Percentiles rank a stretch among this genome's conserved stretches.
Evolutionary conservation across 2,888 invertebrate genomes (phyloP).

Genomic region (Synanthedon myopaeformis): DNA sequence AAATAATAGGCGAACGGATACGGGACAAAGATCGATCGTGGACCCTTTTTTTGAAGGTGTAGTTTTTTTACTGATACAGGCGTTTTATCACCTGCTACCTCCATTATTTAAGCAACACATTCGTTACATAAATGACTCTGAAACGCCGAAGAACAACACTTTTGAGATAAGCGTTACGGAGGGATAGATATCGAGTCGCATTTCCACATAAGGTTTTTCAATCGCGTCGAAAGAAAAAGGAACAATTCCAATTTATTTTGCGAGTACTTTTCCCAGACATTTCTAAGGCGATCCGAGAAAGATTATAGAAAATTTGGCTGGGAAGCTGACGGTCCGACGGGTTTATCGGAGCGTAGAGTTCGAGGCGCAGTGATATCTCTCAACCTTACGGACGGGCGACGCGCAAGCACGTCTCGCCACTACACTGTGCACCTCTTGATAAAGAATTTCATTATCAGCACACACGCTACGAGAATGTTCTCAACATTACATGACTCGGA

Average conservation of each 20-base stretch:
- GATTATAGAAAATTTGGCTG: constrained; percentile 1
- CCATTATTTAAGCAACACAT: background rate
- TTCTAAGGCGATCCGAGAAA: constrained; percentile 39
- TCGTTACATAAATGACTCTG: constrained; percentile 5
- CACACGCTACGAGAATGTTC: constrained; percentile 34
- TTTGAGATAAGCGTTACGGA: constrained; percentile 4
- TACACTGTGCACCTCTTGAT: constrained; percentile 38
- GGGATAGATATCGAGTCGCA: constrained; percentile 7
- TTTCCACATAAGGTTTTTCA: constrained; percentile 28
- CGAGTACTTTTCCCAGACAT: constrained; percentile 35
- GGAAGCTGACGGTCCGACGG: constrained; percentile 11
- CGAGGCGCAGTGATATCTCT: constrained; percentile 1
- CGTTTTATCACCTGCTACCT: background rate
- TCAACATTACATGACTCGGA: constrained; percentile 19
- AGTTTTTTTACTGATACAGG: background rate
- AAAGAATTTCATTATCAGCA: constrained; percentile 59
- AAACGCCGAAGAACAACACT: constrained; percentile 7
- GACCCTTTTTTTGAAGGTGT: constrained; percentile 1
- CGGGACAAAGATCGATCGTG: background rate
- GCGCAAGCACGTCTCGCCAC: constrained; percentile 37
- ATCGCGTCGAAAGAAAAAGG: constrained; percentile 32
- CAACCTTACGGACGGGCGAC: constrained; percentile 4
- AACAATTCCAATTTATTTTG: constrained; percentile 52
- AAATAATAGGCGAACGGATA: background rate
- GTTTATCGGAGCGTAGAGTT: constrained; percentile 17